Base-by-base conservation (phyloP, 2,888 invertebrate genomes). In the Sthenelais limicola region DNA sequence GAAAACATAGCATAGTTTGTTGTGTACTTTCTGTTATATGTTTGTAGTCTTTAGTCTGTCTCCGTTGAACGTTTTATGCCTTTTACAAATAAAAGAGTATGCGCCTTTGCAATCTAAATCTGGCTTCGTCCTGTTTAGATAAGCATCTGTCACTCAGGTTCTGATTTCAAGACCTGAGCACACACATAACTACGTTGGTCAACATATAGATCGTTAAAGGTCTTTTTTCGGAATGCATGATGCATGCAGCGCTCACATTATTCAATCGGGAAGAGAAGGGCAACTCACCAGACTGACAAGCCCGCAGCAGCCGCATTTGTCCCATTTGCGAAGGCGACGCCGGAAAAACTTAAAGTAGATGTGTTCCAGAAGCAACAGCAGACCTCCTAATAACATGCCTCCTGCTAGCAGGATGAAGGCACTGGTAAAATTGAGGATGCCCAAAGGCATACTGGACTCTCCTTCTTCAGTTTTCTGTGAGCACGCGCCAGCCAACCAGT, bases 401-500 rank as follows among this genome's bases (percentile, higher is more conserved):
- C 94, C 94, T 92, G 96, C 96, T 71, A 99, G 91, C 76, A 99
- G 91, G 73, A 98, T 91, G 89, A 98, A 99, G 67, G 98, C 98
- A 76, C 96, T 96, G 86, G 98, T 92, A 90, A 99, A 99, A 90
- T 99, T 98, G 88, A 89, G 87, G 58, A 90, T 88, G 51, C 89
- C 90, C 48, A 90, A 82, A 15, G 89, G 89, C 58, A 88, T 86
- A 75, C 88, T 89, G 9, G 88, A 95, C 94, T 96, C 95, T 3
- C 83, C 83, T 58, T 82, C 81, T 87, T 96, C 93, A 86, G 94
- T 95, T 78, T 95, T 95, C 1, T 94, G 94, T 82, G 95, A 93
- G 87, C 97, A 98, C 1, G 96, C 94, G 43, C 98, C 97, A 0
- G 97, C 96, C 93, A 98, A 94, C 98, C 98, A 98, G 85, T 95